Conservation (phyloP, 2,888 invertebrate genomes). For the Dilophus febrilis region DNA sequence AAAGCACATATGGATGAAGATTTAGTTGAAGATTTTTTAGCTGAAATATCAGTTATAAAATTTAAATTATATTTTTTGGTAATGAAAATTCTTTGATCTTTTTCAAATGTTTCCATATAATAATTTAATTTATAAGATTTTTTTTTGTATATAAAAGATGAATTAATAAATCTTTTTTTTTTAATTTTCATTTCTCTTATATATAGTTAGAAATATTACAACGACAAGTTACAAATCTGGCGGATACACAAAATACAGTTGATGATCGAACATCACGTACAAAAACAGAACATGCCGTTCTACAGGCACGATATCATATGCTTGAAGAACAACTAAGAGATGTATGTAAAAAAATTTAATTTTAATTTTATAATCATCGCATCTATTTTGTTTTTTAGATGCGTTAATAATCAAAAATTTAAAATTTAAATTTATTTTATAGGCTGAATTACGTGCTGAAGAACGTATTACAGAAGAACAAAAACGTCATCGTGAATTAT, state of each 20-base stretch:
- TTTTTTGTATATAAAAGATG: background rate
- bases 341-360: slow-evolving; percentile 23
- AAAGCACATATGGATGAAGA: slow-evolving; percentile 10
- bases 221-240: slow-evolving; percentile 77
- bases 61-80: slow-evolving; percentile 5
- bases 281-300: slow-evolving; percentile 83
- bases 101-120: too few relatives aligned
- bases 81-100: background rate
- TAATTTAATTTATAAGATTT: too few relatives aligned
- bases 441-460: slow-evolving; percentile 60
- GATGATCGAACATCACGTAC: slow-evolving; percentile 79
- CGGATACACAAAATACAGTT: slow-evolving; percentile 70
- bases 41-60: slow-evolving; percentile 8
- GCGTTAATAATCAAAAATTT: too few relatives aligned
- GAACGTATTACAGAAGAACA: slow-evolving; percentile 68
- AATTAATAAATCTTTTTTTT: background rate
- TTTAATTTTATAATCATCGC: background rate
- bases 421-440: slow-evolving; percentile 11
- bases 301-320: slow-evolving; percentile 80
- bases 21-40: slow-evolving; percentile 16
- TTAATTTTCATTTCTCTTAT: slow-evolving; percentile 4
- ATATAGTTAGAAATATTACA: slow-evolving; percentile 75
- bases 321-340: slow-evolving; percentile 68
- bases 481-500: slow-evolving; percentile 64
- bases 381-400: too few relatives aligned